Base-by-base conservation (phyloP, 2,113 vertebrate genomes). In the Spermophilus dauricus region DNA sequence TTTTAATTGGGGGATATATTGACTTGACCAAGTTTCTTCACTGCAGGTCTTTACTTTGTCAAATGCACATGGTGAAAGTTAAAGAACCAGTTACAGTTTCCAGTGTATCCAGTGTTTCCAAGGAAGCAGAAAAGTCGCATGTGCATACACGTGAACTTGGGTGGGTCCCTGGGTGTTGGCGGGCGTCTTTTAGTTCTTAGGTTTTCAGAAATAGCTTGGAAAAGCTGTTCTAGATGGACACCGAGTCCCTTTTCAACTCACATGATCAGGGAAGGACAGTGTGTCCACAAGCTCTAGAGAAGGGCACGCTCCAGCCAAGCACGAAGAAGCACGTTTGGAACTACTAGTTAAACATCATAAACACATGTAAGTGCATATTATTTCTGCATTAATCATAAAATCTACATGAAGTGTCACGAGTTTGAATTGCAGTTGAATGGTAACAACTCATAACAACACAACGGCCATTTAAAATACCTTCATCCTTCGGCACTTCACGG, bases 371-470 rank as follows among this genome's bases (percentile, higher is more conserved):
- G 92, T 92, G 86, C 70, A 93, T 96, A 94, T 97, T 87, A 85
- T 97, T 92, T 95, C 90, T 91, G 86, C 88, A 92, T 96, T 94
- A 92, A 97, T 98, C 96, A 89, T 53, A 76, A 76, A 91, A 89
- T 75, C 83, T 61, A 70, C 84, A 92, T 77, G 94, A 91, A 92
- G 84, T 78, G 86, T 65, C 93, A 87, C 42, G 80, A 86, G 63
- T 93, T 91, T 96, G 86, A 97, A 85, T 7, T 75, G 85, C 87
- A 95, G 67, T 32, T 8, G 53, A 89, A 84, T 48, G 69, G 89
- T 85, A 96, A 93, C 81, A 86, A 93, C 82, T 95, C 84, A 42
- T 89, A 96, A 95, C 88, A 53, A 45, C 77, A 91, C 51, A 58
- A 56, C 77, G 75, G 73, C 72, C 84, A 65, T 70, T 82, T 84